Base-by-base conservation (phyloP, 2,888 invertebrate species). In the Hyalella azteca region DNA sequence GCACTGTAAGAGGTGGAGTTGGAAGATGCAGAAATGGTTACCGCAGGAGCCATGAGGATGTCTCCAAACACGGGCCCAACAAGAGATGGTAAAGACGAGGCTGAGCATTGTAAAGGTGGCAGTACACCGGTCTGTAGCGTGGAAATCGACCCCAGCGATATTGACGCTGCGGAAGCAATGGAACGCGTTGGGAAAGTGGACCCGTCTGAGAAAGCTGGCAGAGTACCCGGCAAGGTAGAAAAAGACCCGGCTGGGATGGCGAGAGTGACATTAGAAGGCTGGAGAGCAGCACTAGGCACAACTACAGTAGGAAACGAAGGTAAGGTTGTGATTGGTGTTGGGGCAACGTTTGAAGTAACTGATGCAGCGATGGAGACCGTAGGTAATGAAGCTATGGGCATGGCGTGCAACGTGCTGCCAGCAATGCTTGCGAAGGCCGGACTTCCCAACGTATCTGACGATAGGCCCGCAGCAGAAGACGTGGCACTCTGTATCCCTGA, bases 211-310 rank as follows among this genome's bases (percentile, higher is more conserved):
- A 66, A 66, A 5, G 66, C 66, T 13, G 66, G 66, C 66, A 66
- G n/a, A 1, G 66, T 36, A 19, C 66, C 66, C 1, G 66, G n/a
- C 26, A 75, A 15, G 3, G 75, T 26, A 9, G 41, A 41, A 29
- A 75, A 45, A 26, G 75, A 75, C 26, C 41, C 75, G 2, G 75
- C 45, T 41, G 75, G 75, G 29, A 75, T 75, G n/a, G 75, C 45
- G 2, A 75, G 36, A 22, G 75, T 75, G 29, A 75, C 75, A 22
- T 41, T 48, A 3, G 40, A 45, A 13, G 75, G 45, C 45, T 75
- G 75, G 15, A 75, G 75, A 1, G 41, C 75, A n/a, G 41, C 75
- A 32, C 45, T 75, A 7, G 75, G 75, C 45, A 75, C 75, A 4
- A 75, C 75, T 19, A 75, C 75, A 13, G 75, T 48, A 0, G 75